Conservation (phyloP, 2,113 vertebrate species). For the Uria aalge region DNA sequence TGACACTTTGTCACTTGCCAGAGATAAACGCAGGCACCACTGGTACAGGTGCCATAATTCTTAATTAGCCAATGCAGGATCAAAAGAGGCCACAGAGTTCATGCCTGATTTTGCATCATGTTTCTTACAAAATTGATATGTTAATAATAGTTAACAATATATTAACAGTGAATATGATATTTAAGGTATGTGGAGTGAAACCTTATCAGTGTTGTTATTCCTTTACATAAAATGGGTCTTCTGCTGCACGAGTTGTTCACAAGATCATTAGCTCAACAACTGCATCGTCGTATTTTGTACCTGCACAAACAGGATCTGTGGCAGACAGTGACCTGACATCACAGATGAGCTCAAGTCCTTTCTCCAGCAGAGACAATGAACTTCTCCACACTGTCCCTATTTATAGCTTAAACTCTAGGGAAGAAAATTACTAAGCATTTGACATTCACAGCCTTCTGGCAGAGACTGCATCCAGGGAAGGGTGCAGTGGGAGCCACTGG, state of each 20-base stretch:
- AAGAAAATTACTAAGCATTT: not conserved
- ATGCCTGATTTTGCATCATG: not conserved
- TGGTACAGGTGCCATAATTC: not conserved
- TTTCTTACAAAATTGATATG: not conserved
- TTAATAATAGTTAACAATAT: not conserved
- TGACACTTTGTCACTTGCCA: not conserved
- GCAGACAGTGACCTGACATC: rapidly evolving
- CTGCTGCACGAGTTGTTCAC: not conserved
- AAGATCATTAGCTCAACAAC: not conserved
- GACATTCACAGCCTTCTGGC: not conserved
- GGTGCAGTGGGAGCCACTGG: not conserved
- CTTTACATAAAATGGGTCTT: not conserved
- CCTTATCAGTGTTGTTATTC: not conserved
- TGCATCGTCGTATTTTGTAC: not conserved
- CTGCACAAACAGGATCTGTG: not conserved
- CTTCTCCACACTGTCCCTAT: not conserved
- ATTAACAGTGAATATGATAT: not conserved
- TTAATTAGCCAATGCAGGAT: not conserved
- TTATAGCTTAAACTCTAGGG: not conserved
- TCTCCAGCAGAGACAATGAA: not conserved
- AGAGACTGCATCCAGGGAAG: not conserved
- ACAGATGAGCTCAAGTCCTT: not conserved
- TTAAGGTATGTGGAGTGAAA: not conserved
- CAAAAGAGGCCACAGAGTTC: not conserved
- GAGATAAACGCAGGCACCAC: not conserved